Evolutionary conservation across 2,888 invertebrate species (phyloP), one percentile per base, ranked within the genome.

Genomic region (Neocrepidodera transversa): DNA sequence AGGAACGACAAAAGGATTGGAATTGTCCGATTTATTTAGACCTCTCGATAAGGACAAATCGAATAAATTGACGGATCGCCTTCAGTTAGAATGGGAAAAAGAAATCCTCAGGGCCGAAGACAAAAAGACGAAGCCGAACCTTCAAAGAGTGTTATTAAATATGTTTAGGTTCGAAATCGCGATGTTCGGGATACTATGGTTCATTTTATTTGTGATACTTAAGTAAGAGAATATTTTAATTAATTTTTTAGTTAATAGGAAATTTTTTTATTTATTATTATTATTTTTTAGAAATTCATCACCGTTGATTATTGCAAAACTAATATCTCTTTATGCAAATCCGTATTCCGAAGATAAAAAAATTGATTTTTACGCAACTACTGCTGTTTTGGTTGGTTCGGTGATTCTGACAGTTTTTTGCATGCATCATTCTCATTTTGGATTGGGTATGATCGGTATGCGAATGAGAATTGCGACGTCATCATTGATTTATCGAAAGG

Each of bases 1-100:
- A 67, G 87, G 88, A 2, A 82, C 82, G 60, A 81, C 74, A 70
- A 80, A 84, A 65, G 85, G 86, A 61, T 78, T 92, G 6, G 85
- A 85, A 68, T 82, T 87, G 51, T 79, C 82, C 6, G 88, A 90
- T 72, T 74, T 91, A 14, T 87, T 86, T 78, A 84, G 84, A 73
- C 83, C 85, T 3, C 77, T 87, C 20, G 78, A 82, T 0, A 78
- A 78, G 3, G 88, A 90, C 74, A 78, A 82, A 49, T 89, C 90
- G 0, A 84, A 86, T 56, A 73, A 75, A 11, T 79, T 90, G 1
- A 88, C 87, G 1, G 83, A 89, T 72, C 80, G 80, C 28, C 78
- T 90, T 11, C 87, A 87, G 71, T 78, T 81, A 67, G 62, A 84
- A 82, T 72, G 84, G 84, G 66, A 63, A 13, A 42, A 60, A 14